Conservation (phyloP, 2,113 vertebrate species). For the Urocynchramus pylzowi region DNA sequence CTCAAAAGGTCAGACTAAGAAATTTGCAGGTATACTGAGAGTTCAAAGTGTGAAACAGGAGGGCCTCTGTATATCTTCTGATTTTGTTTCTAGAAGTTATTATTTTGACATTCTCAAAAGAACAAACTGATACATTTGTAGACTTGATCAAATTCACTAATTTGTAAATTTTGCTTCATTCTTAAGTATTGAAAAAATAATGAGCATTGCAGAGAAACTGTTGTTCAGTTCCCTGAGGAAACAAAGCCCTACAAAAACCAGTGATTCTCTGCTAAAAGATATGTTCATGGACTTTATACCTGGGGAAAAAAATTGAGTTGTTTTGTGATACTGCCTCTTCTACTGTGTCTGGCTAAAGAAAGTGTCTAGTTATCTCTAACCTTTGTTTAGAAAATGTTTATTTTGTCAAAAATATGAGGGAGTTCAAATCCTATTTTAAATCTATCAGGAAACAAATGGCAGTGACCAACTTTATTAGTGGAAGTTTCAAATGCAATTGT, state of each 20-base stretch:
- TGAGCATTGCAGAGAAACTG: neutral
- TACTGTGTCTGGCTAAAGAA: neutral
- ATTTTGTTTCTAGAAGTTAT: neutral
- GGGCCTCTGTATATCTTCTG: neutral
- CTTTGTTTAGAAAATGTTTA: neutral
- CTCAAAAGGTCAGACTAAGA: neutral
- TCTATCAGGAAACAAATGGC: neutral
- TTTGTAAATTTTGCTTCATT: neutral
- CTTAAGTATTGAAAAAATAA: neutral
- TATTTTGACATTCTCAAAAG: neutral
- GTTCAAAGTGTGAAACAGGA: neutral
- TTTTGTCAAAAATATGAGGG: neutral
- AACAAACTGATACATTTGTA: neutral
- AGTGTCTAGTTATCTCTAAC: neutral
- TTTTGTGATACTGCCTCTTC: neutral
- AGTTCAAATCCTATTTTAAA: neutral
- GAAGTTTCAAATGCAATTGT: neutral
- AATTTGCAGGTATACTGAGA: neutral
- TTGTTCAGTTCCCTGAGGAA: neutral
- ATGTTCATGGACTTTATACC: neutral
- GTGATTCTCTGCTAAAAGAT: neutral
- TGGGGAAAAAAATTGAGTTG: rapidly evolving
- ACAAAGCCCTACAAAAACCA: neutral
- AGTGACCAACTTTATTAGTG: neutral
- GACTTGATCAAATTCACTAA: neutral